Percentiles rank a stretch among this genome's conserved stretches.
Conservation (phyloP, 2,113 vertebrate species). For the Camelus bactrianus region DNA sequence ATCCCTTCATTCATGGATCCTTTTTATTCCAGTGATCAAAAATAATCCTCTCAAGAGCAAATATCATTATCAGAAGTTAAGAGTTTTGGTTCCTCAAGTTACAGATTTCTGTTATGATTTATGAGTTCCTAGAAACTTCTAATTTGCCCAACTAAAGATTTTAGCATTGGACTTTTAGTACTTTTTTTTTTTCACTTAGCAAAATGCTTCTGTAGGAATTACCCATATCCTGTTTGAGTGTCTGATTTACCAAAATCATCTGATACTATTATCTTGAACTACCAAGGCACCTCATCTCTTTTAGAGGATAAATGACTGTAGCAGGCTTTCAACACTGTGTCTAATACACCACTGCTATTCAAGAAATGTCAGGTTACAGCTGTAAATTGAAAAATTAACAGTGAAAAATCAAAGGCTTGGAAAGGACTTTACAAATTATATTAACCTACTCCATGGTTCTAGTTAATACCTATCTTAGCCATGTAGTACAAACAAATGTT, state of each 20-base stretch:
- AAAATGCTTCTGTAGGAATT: not conserved
- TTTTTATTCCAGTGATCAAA: constrained; percentile 40
- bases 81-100: not conserved
- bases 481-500: not conserved
- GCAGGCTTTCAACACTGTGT: not conserved
- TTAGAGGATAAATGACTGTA: not conserved
- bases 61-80: not conserved
- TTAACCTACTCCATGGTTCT: not conserved
- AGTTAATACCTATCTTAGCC: not conserved
- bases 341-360: not conserved
- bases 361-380: not conserved
- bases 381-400: not conserved
- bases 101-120: constrained; percentile 20
- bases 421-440: not conserved
- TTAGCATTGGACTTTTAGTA: not conserved
- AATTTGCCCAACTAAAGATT: not conserved
- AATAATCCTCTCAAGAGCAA: not conserved
- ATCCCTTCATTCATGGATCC: not conserved
- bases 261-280: not conserved
- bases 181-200: not conserved
- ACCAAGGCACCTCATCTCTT: not conserved
- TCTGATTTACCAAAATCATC: not conserved
- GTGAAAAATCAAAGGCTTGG: not conserved
- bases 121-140: not conserved
- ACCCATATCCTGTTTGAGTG: not conserved